A percentile compares a stretch with the other conserved stretches of the same genome.
Evolutionary conservation across 2,113 vertebrate genomes (phyloP).

Genomic region (Ageneiosus marmoratus): DNA sequence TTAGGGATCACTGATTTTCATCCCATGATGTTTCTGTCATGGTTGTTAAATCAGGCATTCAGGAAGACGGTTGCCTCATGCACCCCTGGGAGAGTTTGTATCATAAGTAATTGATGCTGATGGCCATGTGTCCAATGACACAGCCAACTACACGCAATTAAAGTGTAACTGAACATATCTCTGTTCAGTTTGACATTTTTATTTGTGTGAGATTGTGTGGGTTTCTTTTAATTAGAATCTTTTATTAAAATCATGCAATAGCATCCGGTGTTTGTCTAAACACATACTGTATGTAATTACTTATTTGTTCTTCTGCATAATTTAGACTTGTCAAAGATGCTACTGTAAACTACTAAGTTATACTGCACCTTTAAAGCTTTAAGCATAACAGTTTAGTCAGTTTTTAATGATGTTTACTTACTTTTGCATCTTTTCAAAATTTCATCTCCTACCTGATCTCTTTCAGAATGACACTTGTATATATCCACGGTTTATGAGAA

Average conservation of each 20-base stretch:
- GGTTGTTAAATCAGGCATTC: conserved; percentile 6
- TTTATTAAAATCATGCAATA: neutral
- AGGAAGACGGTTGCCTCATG: conserved; percentile 14
- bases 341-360: conserved; percentile 15
- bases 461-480: conserved; percentile 24
- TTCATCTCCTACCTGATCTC: neutral
- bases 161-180: neutral
- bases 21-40: neutral
- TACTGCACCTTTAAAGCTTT: neutral
- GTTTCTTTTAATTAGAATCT: neutral
- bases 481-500: neutral
- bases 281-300: neutral
- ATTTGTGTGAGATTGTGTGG: neutral
- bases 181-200: neutral
- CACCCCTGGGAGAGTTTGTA: neutral
- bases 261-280: neutral
- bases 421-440: conserved; percentile 18
- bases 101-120: conserved; percentile 26
- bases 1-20: conserved; percentile 28
- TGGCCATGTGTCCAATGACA: neutral
- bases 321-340: conserved; percentile 1
- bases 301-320: neutral
- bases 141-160: conserved; percentile 9
- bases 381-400: neutral
- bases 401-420: neutral